phyloP scores from a whole-genome alignment of 2,888 invertebrate genomes.

The Papilio gigon region DNA sequence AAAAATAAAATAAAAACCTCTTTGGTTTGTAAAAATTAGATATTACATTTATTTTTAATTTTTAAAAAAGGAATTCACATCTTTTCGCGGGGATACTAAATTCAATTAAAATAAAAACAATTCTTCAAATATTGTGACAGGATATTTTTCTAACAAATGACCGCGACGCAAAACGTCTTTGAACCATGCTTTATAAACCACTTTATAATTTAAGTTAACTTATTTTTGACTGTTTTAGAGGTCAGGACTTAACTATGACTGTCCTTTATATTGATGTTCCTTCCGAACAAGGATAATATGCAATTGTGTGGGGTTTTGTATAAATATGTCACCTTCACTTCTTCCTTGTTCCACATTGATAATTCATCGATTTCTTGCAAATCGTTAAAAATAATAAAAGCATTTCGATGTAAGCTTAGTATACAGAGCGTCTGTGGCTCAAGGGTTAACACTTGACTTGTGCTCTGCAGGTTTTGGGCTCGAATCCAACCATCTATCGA shows the following conservation, averaged over 20 bases:
- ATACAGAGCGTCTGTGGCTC: no score
- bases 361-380: no score
- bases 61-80: no score
- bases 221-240: background rate
- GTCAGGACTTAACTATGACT: background rate
- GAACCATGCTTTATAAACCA: no score
- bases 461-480: no score
- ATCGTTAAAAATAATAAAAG: no score
- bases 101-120: background rate
- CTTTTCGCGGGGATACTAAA: background rate
- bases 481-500: no score
- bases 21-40: background rate
- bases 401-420: no score
- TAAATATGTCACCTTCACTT: background rate
- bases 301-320: background rate
- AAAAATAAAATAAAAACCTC: slow-evolving; percentile 3
- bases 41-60: background rate
- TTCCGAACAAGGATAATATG: background rate
- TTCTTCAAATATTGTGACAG: background rate
- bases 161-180: background rate
- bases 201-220: background rate
- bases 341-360: background rate
- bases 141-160: background rate
- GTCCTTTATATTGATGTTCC: background rate
- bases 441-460: no score